Evolutionary conservation across 1,140 invertebrate species (phyloP).

Genomic region (Telenomus remus): DNA sequence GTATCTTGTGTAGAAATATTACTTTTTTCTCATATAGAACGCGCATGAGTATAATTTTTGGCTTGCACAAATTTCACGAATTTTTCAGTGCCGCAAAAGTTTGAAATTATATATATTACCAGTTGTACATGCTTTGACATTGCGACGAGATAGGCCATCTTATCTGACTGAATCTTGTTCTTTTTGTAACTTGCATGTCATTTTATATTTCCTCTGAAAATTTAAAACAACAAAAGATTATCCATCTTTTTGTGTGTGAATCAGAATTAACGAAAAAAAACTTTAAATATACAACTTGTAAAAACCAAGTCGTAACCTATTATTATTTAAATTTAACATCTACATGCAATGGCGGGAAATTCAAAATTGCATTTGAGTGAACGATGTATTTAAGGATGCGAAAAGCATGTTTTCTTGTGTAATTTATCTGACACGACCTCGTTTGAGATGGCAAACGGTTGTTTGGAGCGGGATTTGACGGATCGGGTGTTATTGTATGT

Average conservation of each 20-base stretch:
- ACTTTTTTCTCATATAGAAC: slow-evolving; percentile 42
- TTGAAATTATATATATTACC: slow-evolving; percentile 29
- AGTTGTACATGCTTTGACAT: slow-evolving; percentile 26
- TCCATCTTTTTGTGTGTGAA: too few relatives aligned
- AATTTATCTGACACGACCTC: not conserved
- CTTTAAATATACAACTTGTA: too few relatives aligned
- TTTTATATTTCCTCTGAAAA: not conserved
- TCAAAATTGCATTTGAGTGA: too few relatives aligned
- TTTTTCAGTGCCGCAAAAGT: slow-evolving; percentile 16
- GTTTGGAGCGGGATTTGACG: slow-evolving; percentile 22
- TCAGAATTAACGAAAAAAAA: too few relatives aligned
- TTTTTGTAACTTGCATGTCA: not conserved
- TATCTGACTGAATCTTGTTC: not conserved
- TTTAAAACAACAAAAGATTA: too few relatives aligned
- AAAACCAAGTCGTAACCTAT: too few relatives aligned
- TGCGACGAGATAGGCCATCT: slow-evolving; percentile 3
- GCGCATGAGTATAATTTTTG: slow-evolving; percentile 37
- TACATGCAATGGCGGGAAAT: too few relatives aligned
- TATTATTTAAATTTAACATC: too few relatives aligned
- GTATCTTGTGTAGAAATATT: slow-evolving; percentile 40
- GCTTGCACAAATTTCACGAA: slow-evolving; percentile 37
- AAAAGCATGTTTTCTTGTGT: not conserved
- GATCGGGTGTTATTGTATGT: not conserved
- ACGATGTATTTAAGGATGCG: too few relatives aligned
- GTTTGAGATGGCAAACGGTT: slow-evolving; percentile 13